These are phyloP conservation scores for Opisthocomus hoazin DNA, from an alignment of 2,113 vertebrate species.

Conservation along the genomic window DNA sequence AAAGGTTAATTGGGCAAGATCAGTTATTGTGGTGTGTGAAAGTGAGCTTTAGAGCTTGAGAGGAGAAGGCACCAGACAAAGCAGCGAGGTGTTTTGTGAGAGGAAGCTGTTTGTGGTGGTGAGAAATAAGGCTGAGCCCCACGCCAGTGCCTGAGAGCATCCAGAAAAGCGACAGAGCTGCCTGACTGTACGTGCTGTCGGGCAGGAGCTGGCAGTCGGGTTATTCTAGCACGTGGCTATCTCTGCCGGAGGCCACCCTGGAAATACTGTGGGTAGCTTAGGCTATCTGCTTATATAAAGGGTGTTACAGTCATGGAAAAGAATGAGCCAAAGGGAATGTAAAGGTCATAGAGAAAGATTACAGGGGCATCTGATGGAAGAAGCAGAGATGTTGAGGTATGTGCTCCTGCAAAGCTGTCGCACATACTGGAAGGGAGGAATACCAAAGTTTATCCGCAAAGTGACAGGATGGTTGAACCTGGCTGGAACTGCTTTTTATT, in stretches of 20 bases:
- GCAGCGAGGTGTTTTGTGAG: background rate
- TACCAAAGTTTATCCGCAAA: background rate
- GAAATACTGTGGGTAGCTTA: background rate
- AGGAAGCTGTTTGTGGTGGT: background rate
- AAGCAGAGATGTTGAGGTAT: background rate
- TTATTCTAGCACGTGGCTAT: background rate
- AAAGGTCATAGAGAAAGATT: conserved; percentile 1
- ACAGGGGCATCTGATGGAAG: background rate
- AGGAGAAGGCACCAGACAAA: background rate
- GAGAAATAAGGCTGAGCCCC: background rate
- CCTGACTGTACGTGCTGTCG: fast-evolving
- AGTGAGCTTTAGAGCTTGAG: background rate
- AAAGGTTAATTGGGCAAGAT: background rate
- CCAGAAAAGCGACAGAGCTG: background rate
- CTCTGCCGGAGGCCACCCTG: background rate
- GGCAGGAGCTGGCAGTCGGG: background rate
- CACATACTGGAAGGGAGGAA: fast-evolving
- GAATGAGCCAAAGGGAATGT: background rate
- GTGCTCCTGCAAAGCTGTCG: background rate
- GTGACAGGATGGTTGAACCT: background rate
- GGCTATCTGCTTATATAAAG: background rate
- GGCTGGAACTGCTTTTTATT: background rate
- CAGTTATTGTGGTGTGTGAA: background rate
- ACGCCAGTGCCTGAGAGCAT: background rate
- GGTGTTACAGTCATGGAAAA: background rate